phyloP scores from a whole-genome alignment of 1,140 invertebrate species.

The silkworm (Bombyx mori) region ASM3026992v2 NC_085117.1:14882501-14883000 shows the following conservation, averaged over 20 bases:
- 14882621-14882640: slow-evolving; percentile 58
- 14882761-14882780: neutral
- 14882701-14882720: slow-evolving; percentile 65
- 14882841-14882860: no score
- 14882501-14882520: no score
- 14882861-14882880: no score
- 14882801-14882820: neutral
- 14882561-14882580: slow-evolving; percentile 34
- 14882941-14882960: no score
- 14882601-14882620: slow-evolving; percentile 58
- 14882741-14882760: slow-evolving; percentile 13
- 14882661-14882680: slow-evolving; percentile 65
- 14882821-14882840: neutral
- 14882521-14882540: no score
- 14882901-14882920: no score
- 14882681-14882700: slow-evolving; percentile 39
- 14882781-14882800: neutral
- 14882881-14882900: no score
- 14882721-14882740: slow-evolving; percentile 38
- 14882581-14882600: slow-evolving; percentile 56
- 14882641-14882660: slow-evolving; percentile 69
- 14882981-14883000: no score
- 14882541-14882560: no score
- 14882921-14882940: no score
- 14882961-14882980: no score